These are phyloP conservation scores for Centroberyx gerrardi DNA, from an alignment of 2,797 vertebrate genomes.

Conservation along the genomic window DNA sequence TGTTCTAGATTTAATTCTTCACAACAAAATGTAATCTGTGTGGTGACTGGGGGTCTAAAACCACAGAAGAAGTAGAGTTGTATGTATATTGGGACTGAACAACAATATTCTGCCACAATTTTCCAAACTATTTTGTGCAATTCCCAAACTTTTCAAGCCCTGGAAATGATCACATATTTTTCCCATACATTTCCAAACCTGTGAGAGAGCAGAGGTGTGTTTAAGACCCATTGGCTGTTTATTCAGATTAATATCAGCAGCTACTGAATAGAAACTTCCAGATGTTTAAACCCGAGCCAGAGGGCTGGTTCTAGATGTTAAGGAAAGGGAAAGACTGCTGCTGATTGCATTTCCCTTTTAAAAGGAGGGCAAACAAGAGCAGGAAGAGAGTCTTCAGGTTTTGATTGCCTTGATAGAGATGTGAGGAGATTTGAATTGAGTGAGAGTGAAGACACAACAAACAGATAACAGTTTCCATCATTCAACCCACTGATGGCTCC, in stretches of 20 bases:
- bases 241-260: background rate
- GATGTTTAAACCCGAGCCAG: background rate
- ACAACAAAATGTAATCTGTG: too few species aligned
- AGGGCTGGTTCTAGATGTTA: background rate
- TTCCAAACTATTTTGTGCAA: too few species aligned
- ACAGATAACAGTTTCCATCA: background rate
- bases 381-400: background rate
- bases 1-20: too few species aligned
- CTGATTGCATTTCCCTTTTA: slow-evolving; percentile 51
- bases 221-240: background rate
- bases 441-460: background rate
- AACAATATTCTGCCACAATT: too few species aligned
- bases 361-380: background rate
- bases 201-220: background rate
- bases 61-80: too few species aligned
- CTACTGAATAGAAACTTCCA: background rate
- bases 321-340: background rate
- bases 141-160: background rate
- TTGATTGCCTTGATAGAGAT: background rate
- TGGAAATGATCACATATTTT: too few species aligned
- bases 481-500: background rate
- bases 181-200: background rate
- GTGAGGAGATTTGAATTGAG: slow-evolving; percentile 38
- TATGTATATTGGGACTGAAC: too few species aligned
- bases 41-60: too few species aligned